Evolutionary conservation across 2,797 vertebrate genomes (phyloP).

Genomic region (Halcyon chelicuti): DNA sequence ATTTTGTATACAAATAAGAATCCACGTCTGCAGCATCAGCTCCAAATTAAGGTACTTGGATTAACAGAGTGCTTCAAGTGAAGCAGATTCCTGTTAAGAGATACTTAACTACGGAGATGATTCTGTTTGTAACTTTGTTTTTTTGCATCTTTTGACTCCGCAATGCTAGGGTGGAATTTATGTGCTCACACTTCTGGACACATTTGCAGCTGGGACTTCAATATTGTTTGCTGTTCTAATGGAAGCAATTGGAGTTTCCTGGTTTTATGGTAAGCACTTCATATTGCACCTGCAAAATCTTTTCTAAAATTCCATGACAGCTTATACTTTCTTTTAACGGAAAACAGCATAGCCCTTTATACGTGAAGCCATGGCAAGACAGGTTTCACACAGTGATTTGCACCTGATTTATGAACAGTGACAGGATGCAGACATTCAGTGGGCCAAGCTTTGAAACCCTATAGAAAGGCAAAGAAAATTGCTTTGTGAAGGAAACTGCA

Average conservation of each 20-base stretch:
- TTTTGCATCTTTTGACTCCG: background rate
- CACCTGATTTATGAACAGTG: background rate
- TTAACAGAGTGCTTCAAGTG: background rate
- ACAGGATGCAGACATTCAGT: background rate
- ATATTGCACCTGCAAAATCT: background rate
- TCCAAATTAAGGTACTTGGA: background rate
- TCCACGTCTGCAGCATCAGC: background rate
- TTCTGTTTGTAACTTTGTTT: background rate
- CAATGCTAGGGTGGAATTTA: constrained; percentile 92
- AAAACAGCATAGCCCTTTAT: background rate
- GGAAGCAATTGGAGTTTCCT: constrained; percentile 97
- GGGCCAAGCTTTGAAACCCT: background rate
- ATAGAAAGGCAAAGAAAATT: constrained; percentile 2
- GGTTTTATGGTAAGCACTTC: constrained; percentile 92
- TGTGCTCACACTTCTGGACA: constrained; percentile 92
- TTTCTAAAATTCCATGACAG: background rate
- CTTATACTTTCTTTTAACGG: background rate
- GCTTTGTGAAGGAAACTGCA: background rate
- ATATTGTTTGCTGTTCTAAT: constrained; percentile 96
- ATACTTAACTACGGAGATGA: background rate
- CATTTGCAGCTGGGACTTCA: constrained; percentile 95
- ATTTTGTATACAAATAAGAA: background rate
- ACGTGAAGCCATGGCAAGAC: background rate
- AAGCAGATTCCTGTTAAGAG: background rate
- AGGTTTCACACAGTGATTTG: background rate